phyloP scores from a whole-genome alignment of 2,113 vertebrate genomes.

The Scatophagus argus region DNA sequence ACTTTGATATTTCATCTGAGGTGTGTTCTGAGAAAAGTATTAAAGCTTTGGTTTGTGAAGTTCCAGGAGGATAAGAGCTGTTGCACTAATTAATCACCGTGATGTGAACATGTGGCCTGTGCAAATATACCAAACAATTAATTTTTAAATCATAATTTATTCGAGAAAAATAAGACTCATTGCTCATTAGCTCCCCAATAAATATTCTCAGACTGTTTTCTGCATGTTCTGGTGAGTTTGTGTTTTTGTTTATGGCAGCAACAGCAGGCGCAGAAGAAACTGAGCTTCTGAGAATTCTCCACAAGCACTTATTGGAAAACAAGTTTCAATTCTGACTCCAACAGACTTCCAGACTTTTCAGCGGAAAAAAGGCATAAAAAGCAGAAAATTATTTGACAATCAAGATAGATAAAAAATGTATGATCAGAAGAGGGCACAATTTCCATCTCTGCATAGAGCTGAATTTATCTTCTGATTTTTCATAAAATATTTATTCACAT shows the following conservation, averaged over 20 bases:
- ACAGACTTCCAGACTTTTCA: slow-evolving; percentile 22
- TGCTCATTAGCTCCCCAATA: neutral
- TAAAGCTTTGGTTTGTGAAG: slow-evolving; percentile 29
- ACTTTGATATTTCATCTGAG: slow-evolving; percentile 46
- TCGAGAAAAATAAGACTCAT: slow-evolving; percentile 18
- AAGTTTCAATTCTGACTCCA: slow-evolving; percentile 46
- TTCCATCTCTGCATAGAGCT: neutral
- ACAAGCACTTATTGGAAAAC: slow-evolving; percentile 44
- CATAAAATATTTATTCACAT: slow-evolving; percentile 15
- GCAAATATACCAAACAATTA: neutral
- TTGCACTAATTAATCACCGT: slow-evolving; percentile 12
- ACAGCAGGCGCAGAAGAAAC: slow-evolving; percentile 20
- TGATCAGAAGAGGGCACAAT: slow-evolving; percentile 7
- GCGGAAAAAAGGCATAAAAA: slow-evolving; percentile 4
- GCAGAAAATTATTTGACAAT: slow-evolving; percentile 12
- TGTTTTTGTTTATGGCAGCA: neutral
- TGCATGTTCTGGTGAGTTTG: slow-evolving; percentile 18
- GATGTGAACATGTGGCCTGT: neutral
- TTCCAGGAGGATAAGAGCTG: slow-evolving; percentile 16
- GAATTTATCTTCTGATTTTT: slow-evolving; percentile 17
- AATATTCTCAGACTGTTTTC: neutral
- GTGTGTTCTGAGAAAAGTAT: slow-evolving; percentile 45
- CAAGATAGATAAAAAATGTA: slow-evolving; percentile 11
- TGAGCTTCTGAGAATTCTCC: slow-evolving; percentile 56
- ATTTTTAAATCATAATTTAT: slow-evolving; percentile 26